Evolutionary conservation across 2,797 vertebrate genomes (phyloP), one percentile per base, ranked within the genome.

Genomic region (Hydrolagus colliei): DNA sequence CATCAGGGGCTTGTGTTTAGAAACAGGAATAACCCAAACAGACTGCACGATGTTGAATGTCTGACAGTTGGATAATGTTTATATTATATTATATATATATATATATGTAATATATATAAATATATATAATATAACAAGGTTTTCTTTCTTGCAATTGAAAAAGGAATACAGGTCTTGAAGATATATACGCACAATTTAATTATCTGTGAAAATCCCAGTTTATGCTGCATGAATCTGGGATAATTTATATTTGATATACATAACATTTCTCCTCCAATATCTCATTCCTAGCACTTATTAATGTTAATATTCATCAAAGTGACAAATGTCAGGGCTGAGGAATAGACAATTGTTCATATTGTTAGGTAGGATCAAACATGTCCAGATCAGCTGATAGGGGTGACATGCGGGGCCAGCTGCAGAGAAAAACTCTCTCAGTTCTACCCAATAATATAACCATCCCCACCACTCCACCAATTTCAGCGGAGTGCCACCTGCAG

Each of bases 231-330:
- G 32, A 80, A 80, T 32, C 78, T 20, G 65, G 5, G 22, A 80
- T 63, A 35, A 9, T 16, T 80, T 75, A 63, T 22, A 32, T 35
- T 16, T 27, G 32, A 65, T 32, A 80, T 65, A 67, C 61, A 32
- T 63, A 67, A 67, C 78, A 80, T 14, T 27, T 3, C 22, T 67
- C 75, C 22, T 67, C 75, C 78, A 80, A 16, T 63, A 63, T 80
- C 78, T 80, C 16, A 41, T 80, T 12, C 62, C 63, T 67, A 80
- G 32, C 59, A 80, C 62, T 65, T 27, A 80, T 80, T 80, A 80
- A 22, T 16, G 63, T 80, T 80, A 22, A 16, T 65, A 12, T 61
- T 80, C 32, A 80, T 67, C 78, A 80, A 80, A 27, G 13, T 63
- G 67, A 80, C 67, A 14, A 22, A 67, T 80, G 22, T 80, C 22